These are phyloP conservation scores for Asobara japonica DNA, from an alignment of 1,140 invertebrate genomes.

Conservation along the genomic window DNA sequence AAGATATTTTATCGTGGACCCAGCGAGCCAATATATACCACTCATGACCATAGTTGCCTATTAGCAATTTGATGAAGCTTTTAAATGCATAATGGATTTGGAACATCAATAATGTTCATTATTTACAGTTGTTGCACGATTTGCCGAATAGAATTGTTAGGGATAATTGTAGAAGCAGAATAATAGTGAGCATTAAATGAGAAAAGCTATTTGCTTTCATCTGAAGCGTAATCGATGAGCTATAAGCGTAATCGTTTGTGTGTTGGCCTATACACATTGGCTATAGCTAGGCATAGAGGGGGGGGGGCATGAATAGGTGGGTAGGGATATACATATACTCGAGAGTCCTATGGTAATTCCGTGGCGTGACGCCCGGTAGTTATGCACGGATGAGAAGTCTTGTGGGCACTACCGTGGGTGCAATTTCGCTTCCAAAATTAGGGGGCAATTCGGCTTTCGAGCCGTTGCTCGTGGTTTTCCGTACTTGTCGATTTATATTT, in stretches of 20 bases:
- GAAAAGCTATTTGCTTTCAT: conserved; percentile 14
- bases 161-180: background rate
- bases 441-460: conserved; percentile 45
- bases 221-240: conserved; percentile 17
- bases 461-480: conserved; percentile 43
- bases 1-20: too few species aligned
- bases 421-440: conserved; percentile 53
- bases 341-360: conserved; percentile 33
- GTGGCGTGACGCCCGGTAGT: conserved; percentile 34
- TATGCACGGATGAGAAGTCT: conserved; percentile 21
- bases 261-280: conserved; percentile 8
- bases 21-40: too few species aligned
- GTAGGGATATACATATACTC: conserved; percentile 27
- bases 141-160: background rate
- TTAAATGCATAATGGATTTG: background rate
- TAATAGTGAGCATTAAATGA: conserved; percentile 32
- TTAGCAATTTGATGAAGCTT: background rate
- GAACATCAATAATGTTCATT: background rate
- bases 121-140: background rate
- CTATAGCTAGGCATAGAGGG: background rate
- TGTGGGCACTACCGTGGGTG: conserved; percentile 12
- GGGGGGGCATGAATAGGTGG: background rate
- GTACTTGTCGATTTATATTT: conserved; percentile 33
- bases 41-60: background rate
- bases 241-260: conserved; percentile 16